phyloP scores from a whole-genome alignment of 2,113 vertebrate genomes.

The Melanotaenia duboulayi region DNA sequence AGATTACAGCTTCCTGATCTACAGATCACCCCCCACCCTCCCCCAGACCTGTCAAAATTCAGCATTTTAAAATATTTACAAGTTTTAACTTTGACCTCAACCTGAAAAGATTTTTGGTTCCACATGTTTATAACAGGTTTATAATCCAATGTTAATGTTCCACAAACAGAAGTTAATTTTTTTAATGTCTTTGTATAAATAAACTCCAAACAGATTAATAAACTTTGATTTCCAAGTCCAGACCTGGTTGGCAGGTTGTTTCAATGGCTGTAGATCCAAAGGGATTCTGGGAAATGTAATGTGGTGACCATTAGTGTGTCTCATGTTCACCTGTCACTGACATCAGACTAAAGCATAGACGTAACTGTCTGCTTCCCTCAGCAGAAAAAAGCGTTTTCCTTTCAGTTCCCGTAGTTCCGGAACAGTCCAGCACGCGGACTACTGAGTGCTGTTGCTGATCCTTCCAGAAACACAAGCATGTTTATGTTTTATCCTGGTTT shows the following conservation, averaged over 20 bases:
- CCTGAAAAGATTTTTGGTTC: constrained; percentile 10
- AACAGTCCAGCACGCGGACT: too few species aligned
- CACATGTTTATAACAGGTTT: background rate
- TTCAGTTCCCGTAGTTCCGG: too few species aligned
- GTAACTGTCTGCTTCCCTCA: constrained; percentile 10
- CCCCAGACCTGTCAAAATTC: background rate
- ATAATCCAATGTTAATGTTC: background rate
- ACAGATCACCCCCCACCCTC: background rate
- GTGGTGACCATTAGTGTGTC: constrained; percentile 13
- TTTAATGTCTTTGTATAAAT: constrained; percentile 19
- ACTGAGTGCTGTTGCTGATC: too few species aligned
- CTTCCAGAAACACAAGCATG: too few species aligned
- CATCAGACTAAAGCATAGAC: background rate
- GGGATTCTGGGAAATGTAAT: constrained; percentile 65
- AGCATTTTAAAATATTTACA: background rate
- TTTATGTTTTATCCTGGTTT: too few species aligned
- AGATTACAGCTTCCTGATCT: too few species aligned
- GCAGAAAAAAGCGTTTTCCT: too few species aligned
- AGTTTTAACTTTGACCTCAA: background rate
- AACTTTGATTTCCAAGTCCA: background rate
- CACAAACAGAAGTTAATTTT: background rate
- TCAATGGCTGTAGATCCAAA: constrained; percentile 21
- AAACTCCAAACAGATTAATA: background rate
- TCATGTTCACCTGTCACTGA: too few species aligned
- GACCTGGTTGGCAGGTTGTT: background rate